Evolutionary conservation across 1,140 invertebrate species (phyloP).

Genomic region (Drosophila leontia): DNA sequence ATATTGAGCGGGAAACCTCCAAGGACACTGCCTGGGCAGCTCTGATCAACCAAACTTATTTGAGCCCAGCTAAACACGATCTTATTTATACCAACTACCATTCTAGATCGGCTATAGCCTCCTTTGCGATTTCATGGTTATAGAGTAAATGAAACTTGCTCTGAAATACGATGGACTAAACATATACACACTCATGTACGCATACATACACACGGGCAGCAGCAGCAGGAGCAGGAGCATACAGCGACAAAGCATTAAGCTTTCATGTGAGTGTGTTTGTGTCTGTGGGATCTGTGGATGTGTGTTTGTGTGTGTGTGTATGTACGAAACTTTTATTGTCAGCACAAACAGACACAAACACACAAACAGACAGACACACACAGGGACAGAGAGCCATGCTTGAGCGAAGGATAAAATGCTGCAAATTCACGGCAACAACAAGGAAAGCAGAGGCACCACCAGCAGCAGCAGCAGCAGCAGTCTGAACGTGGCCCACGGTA

Average conservation of each 20-base stretch:
- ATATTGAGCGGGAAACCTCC: background rate
- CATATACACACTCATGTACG: conserved; percentile 44
- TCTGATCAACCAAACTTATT: background rate
- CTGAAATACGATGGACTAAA: conserved; percentile 73
- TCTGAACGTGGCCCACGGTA: conserved; percentile 65
- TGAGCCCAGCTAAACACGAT: background rate
- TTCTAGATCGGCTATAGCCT: conserved; percentile 12
- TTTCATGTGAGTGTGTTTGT: conserved; percentile 65
- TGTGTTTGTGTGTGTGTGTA: conserved; percentile 50
- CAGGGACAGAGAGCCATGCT: conserved; percentile 48
- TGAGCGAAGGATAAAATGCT: conserved; percentile 81
- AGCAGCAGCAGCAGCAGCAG: conserved; percentile 26
- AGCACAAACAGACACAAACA: conserved; percentile 76
- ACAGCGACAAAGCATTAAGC: conserved; percentile 69
- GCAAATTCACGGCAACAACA: conserved; percentile 79
- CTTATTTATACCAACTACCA: background rate
- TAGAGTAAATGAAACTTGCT: conserved; percentile 75
- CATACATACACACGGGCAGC: conserved; percentile 45
- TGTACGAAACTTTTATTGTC: conserved; percentile 81
- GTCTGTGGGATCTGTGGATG: conserved; percentile 12
- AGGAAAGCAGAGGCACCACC: conserved; percentile 24
- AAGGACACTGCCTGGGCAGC: background rate
- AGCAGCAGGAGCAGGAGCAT: background rate
- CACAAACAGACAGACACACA: conserved; percentile 36
- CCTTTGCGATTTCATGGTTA: conserved; percentile 34